These are phyloP conservation scores for Morone chrysops DNA, from an alignment of 2,113 vertebrate species.

Conservation along the genomic window DNA sequence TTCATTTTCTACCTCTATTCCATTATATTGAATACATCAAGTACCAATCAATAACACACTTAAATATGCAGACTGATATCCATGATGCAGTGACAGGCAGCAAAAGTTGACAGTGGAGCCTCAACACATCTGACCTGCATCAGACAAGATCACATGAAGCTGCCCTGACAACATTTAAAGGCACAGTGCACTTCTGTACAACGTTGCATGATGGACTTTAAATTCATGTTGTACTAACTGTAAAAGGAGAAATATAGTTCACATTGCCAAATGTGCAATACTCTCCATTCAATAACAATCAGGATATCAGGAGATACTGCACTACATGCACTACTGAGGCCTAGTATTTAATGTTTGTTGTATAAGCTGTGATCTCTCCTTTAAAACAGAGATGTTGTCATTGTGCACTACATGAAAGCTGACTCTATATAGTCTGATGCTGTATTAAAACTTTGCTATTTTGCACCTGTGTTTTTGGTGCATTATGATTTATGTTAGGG, in stretches of 20 bases:
- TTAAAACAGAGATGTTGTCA: slow-evolving; percentile 40
- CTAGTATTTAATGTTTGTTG: slow-evolving; percentile 23
- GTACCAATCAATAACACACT: background rate
- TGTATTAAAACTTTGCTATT: slow-evolving; percentile 34
- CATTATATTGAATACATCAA: background rate
- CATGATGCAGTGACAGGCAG: background rate
- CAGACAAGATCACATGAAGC: background rate
- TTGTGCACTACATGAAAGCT: slow-evolving; percentile 34
- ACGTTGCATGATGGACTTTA: background rate
- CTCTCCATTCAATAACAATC: slow-evolving; percentile 8
- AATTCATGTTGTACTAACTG: background rate
- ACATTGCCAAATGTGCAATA: slow-evolving; percentile 17
- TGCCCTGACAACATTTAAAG: slow-evolving; percentile 1
- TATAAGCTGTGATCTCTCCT: slow-evolving; percentile 38
- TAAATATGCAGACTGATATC: background rate
- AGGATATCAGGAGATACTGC: slow-evolving; percentile 14
- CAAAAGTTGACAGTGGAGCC: background rate
- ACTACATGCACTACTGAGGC: slow-evolving; percentile 37
- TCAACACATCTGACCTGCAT: background rate
- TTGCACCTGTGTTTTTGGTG: slow-evolving; percentile 18
- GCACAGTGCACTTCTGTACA: background rate
- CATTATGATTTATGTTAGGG: slow-evolving; percentile 18
- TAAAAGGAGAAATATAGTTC: background rate
- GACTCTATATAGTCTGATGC: slow-evolving; percentile 37
- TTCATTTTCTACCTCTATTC: background rate